Conservation (phyloP, 2,888 invertebrate genomes). For the Nomada flava region DNA sequence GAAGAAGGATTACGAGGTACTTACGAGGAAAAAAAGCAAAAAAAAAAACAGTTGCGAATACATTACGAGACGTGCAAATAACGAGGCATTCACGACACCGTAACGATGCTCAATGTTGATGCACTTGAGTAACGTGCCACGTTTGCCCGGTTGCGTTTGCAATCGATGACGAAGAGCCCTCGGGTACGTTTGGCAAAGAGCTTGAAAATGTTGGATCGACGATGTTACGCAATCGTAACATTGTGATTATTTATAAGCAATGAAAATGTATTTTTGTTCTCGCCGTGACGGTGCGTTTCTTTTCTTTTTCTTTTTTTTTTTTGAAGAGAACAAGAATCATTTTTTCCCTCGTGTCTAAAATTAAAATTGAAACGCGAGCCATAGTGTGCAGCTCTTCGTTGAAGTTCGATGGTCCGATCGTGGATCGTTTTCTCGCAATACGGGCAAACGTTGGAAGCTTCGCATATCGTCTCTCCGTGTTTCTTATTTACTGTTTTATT, state of each 20-base stretch:
- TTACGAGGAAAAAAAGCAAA: constrained; percentile 75
- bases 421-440: constrained; percentile 11
- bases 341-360: constrained; percentile 24
- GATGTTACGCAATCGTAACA: constrained; percentile 40
- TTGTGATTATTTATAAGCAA: constrained; percentile 35
- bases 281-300: background rate
- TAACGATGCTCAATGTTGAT: constrained; percentile 68
- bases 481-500: constrained; percentile 48
- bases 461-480: constrained; percentile 71
- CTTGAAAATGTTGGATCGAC: constrained; percentile 23
- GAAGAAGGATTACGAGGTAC: constrained; percentile 99
- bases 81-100: constrained; percentile 52
- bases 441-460: constrained; percentile 73
- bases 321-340: no score
- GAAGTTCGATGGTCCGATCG: constrained; percentile 34
- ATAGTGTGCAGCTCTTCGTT: constrained; percentile 31
- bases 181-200: constrained; percentile 47
- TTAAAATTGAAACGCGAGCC: no score
- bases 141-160: constrained; percentile 52
- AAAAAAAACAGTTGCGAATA: constrained; percentile 32
- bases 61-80: constrained; percentile 56
- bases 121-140: constrained; percentile 62
- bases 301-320: background rate
- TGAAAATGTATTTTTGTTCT: constrained; percentile 2
- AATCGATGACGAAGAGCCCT: constrained; percentile 30